phyloP scores from a whole-genome alignment of 2,888 invertebrate genomes.

The Limulus polyphemus region DNA sequence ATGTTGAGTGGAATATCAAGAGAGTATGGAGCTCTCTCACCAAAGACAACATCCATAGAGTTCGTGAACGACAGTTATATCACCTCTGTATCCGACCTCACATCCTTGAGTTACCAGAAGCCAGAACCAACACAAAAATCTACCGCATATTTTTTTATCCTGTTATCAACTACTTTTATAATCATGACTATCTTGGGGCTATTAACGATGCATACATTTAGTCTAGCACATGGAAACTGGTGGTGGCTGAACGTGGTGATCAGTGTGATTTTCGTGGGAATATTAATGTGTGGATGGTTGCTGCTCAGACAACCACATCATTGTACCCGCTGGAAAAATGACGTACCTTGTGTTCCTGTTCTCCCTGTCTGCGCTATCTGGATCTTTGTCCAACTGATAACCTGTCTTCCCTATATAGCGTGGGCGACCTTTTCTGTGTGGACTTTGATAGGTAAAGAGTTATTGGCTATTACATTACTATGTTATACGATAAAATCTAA shows the following conservation, averaged over 20 bases:
- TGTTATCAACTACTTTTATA: slow-evolving; percentile 14
- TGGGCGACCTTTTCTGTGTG: slow-evolving; percentile 24
- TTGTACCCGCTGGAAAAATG: slow-evolving; percentile 11
- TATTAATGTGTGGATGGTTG: slow-evolving; percentile 10
- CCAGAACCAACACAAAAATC: slow-evolving; percentile 16
- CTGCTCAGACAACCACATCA: slow-evolving; percentile 21
- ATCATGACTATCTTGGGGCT: slow-evolving; percentile 21
- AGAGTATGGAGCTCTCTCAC: slow-evolving; percentile 4
- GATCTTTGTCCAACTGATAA: slow-evolving; percentile 24
- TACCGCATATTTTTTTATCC: slow-evolving; percentile 10
- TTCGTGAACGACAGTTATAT: slow-evolving; percentile 12
- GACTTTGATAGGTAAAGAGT: slow-evolving; percentile 24
- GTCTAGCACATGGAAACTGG: too few relatives aligned
- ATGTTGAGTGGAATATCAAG: slow-evolving; percentile 14
- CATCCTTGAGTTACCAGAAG: slow-evolving; percentile 18
- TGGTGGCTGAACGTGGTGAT: slow-evolving; percentile 21
- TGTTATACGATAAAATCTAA: too few relatives aligned
- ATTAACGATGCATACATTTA: slow-evolving; percentile 17
- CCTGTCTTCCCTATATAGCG: slow-evolving; percentile 21
- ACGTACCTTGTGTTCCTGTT: slow-evolving; percentile 25
- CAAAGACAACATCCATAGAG: slow-evolving; percentile 9
- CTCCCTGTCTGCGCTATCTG: slow-evolving; percentile 25
- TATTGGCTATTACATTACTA: too few relatives aligned
- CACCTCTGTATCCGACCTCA: slow-evolving; percentile 2
- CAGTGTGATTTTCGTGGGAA: slow-evolving; percentile 10